Conservation (phyloP, 2,797 vertebrate species). For the Champsocephalus esox region DNA sequence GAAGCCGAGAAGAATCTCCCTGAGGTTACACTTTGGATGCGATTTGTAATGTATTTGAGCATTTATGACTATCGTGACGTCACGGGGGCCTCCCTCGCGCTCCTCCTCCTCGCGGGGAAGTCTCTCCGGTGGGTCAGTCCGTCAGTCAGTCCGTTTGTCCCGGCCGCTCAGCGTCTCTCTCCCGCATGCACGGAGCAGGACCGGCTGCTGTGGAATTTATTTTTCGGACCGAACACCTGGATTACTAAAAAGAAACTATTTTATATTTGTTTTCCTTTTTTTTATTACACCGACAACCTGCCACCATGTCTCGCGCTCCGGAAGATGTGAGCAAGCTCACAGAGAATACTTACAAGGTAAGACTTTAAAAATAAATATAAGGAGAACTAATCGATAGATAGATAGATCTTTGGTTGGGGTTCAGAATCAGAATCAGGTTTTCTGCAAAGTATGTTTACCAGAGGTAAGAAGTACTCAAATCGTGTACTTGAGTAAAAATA, state of each 20-base stretch:
- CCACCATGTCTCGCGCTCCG: slow-evolving; percentile 89
- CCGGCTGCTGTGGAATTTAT: slow-evolving; percentile 31
- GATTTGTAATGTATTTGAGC: no score
- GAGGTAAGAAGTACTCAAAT: neutral
- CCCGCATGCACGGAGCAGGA: slow-evolving; percentile 37
- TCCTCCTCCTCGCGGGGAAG: slow-evolving; percentile 20
- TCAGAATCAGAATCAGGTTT: neutral
- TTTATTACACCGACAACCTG: slow-evolving; percentile 22
- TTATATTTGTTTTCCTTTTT: neutral
- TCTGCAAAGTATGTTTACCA: neutral
- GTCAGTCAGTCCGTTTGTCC: slow-evolving; percentile 20
- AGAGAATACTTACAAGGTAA: slow-evolving; percentile 93
- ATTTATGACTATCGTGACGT: slow-evolving; percentile 48
- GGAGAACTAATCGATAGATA: neutral
- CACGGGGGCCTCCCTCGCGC: slow-evolving; percentile 29
- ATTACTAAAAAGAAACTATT: slow-evolving; percentile 15
- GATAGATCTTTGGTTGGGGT: neutral
- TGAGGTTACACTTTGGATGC: no score
- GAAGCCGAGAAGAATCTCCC: no score
- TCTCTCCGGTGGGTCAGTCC: slow-evolving; percentile 17
- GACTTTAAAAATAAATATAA: neutral
- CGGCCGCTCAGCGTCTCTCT: slow-evolving; percentile 28
- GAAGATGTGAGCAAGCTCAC: slow-evolving; percentile 94
- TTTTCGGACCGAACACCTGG: slow-evolving; percentile 26
- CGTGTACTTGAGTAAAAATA: no score